Percentiles rank a stretch among this genome's conserved stretches.
Conservation (phyloP, 1,140 invertebrate genomes). For the Papilio helenus region DNA sequence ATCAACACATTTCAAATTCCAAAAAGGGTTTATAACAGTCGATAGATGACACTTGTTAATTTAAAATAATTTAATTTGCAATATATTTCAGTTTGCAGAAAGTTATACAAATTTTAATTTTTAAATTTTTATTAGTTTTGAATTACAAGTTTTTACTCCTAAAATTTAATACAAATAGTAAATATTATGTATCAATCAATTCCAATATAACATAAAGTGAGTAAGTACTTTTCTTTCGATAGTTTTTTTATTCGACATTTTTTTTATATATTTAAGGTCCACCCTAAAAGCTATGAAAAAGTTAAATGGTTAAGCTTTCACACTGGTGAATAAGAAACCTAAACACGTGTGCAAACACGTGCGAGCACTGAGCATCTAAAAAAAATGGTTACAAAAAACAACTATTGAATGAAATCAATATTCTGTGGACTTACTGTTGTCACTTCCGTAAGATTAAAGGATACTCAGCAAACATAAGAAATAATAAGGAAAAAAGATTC, state of each 20-base stretch:
- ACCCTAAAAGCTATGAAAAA: neutral
- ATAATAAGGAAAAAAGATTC: neutral
- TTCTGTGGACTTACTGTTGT: neutral
- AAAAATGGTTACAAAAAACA: slow-evolving; percentile 33
- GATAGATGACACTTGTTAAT: neutral
- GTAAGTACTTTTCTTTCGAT: neutral
- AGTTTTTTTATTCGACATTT: neutral
- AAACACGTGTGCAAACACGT: slow-evolving; percentile 39
- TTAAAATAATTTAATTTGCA: too few relatives aligned
- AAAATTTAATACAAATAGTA: neutral
- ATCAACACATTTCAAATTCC: neutral
- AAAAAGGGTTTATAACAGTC: neutral
- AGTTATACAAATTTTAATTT: too few relatives aligned
- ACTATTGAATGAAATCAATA: slow-evolving; percentile 27
- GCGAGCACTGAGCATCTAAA: neutral
- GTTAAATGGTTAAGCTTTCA: slow-evolving; percentile 29
- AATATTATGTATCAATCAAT: neutral
- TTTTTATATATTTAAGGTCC: too few relatives aligned
- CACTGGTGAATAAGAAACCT: slow-evolving; percentile 20
- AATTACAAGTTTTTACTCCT: too few relatives aligned
- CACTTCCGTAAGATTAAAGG: slow-evolving; percentile 26
- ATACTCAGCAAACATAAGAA: neutral
- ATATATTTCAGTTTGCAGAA: too few relatives aligned
- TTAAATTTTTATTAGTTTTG: too few relatives aligned
- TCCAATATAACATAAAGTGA: neutral